Evolutionary conservation across 35 echinoderm and acorn worm genomes (phyloP).

Genomic region (Apostichopus californicus): DNA sequence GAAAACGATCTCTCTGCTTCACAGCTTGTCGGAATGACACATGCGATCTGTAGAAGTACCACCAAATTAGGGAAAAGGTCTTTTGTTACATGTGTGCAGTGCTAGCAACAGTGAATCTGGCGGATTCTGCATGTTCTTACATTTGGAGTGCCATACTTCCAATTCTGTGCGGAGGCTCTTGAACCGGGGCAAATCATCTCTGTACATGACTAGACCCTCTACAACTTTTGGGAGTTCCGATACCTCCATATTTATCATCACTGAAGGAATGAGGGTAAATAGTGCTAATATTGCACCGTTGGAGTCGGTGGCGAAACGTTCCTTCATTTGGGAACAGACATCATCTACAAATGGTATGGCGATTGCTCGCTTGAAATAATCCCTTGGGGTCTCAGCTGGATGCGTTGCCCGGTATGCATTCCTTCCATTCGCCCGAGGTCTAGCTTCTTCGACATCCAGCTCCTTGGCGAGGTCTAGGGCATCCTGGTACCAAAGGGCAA

Average conservation of each 20-base stretch:
- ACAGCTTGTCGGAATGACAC: conserved; percentile 30
- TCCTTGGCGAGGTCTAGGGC: neutral
- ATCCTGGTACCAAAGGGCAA: neutral
- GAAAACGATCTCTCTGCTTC: conserved; percentile 35
- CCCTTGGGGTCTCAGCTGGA: neutral
- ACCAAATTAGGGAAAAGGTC: neutral
- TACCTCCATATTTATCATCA: too few relatives aligned
- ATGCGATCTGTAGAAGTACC: conserved; percentile 29
- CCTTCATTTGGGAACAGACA: neutral
- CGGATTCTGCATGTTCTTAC: too few relatives aligned
- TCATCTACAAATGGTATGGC: neutral
- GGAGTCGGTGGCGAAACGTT: too few relatives aligned
- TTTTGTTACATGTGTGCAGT: neutral
- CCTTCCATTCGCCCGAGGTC: neutral
- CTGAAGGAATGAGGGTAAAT: too few relatives aligned
- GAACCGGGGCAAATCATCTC: too few relatives aligned
- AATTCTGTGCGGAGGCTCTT: too few relatives aligned
- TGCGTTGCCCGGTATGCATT: neutral
- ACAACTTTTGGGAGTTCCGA: too few relatives aligned
- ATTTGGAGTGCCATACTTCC: too few relatives aligned
- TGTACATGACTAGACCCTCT: too few relatives aligned
- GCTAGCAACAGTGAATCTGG: too few relatives aligned
- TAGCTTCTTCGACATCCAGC: neutral
- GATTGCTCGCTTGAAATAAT: neutral
- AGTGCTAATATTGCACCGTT: too few relatives aligned